Evolutionary conservation across 2,888 invertebrate genomes (phyloP), one percentile per base, ranked within the genome.

Genomic region (Lasioglossum figueresi): DNA sequence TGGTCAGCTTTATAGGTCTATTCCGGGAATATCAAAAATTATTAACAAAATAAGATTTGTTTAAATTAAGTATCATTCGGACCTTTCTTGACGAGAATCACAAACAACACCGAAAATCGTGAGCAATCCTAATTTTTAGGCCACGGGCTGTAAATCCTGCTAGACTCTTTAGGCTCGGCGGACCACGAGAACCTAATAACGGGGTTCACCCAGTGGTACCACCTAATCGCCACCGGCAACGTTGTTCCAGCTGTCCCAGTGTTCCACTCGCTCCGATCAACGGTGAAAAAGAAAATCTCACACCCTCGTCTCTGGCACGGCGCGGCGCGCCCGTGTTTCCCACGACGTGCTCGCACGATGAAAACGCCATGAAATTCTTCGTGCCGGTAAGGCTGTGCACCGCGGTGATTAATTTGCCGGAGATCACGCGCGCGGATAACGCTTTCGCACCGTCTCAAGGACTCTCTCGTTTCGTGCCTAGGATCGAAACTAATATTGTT

Each of bases 271-370:
- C 45, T 45, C 63, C 45, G 23, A n/a, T n/a, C n/a, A 40, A 40
- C 40, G 78, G 63, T 45, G 23, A 52, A 5, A 52, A 68, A 79
- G 71, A 80, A 68, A 73, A 75, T 80, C 80, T 73, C 48, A 19
- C 85, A 76, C 80, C 85, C 79, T 79, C 27, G 73, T 5, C 70
- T 19, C 27, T 10, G 16, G 31, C 63, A 31, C 34, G 40, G 27
- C 52, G 73, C 34, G 40, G 27, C 52, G 73, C 23, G 79, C 27
- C 52, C 63, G 70, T 40, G 78, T 80, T 85, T 85, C 85, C 86
- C 85, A 85, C 85, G 85, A 70, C 40, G 56, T 48, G 73, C 59
- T 85, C 86, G 70, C 85, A 85, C 85, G 85, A 85, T 85, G 85
- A 79, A 84, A 84, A 84, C 85, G 56, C 85, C 66, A 79, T 84